phyloP scores from a whole-genome alignment of 2,888 invertebrate genomes.

The Azorinus chamasolen region DNA sequence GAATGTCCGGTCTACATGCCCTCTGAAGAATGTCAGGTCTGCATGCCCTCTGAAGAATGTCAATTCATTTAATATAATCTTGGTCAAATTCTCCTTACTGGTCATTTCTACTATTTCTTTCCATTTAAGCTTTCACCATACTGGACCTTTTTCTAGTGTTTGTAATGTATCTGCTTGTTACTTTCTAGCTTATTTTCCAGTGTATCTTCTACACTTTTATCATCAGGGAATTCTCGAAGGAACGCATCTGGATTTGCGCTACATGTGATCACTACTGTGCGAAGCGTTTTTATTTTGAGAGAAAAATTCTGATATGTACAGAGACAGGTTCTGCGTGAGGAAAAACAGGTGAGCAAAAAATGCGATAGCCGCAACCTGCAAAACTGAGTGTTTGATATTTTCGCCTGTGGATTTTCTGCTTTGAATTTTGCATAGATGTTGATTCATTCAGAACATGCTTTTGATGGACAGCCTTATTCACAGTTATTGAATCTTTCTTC shows the following conservation, averaged over 20 bases:
- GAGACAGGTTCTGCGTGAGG: slow-evolving; percentile 22
- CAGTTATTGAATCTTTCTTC: neutral
- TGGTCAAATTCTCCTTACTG: slow-evolving; percentile 14
- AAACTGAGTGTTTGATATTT: slow-evolving; percentile 8
- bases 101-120: slow-evolving; percentile 19
- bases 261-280: neutral
- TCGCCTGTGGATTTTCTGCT: slow-evolving; percentile 28
- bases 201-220: too few relatives aligned
- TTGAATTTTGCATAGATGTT: slow-evolving; percentile 33
- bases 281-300: slow-evolving; percentile 34
- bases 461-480: neutral
- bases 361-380: slow-evolving; percentile 20
- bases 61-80: neutral
- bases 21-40: too few relatives aligned
- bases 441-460: slow-evolving; percentile 33
- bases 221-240: neutral
- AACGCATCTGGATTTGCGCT: neutral
- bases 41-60: too few relatives aligned
- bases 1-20: too few relatives aligned
- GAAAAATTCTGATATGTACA: slow-evolving; percentile 38
- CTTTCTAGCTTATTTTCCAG: neutral
- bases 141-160: slow-evolving; percentile 23
- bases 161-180: neutral
- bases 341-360: slow-evolving; percentile 18
- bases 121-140: slow-evolving; percentile 18